A percentile compares a stretch with the other conserved stretches of the same genome.
Evolutionary conservation across 2,888 invertebrate species (phyloP).

Genomic region (Urechis unicinctus): DNA sequence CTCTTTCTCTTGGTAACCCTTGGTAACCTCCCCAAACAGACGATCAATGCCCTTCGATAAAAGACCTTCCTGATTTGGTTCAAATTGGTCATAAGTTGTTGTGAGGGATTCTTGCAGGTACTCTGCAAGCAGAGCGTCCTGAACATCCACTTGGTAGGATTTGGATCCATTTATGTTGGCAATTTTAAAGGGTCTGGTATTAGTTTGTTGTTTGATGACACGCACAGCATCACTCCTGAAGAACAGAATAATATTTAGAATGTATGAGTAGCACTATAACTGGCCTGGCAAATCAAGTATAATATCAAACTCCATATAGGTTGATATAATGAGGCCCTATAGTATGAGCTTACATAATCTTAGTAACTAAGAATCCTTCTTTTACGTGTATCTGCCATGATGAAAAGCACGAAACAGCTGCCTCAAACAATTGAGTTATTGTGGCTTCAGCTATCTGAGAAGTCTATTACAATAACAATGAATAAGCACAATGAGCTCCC

Average conservation of each 20-base stretch:
- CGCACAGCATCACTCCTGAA: slow-evolving; percentile 69
- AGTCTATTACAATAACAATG: no score
- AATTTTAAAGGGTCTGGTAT: slow-evolving; percentile 74
- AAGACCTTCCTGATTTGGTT: slow-evolving; percentile 68
- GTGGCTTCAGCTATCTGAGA: no score
- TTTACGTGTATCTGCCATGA: no score
- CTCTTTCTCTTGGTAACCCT: slow-evolving; percentile 81
- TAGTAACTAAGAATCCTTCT: no score
- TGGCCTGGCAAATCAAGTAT: neutral
- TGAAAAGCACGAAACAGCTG: no score
- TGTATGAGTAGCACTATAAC: neutral
- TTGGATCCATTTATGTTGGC: neutral
- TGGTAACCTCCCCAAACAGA: slow-evolving; percentile 71
- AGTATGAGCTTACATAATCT: slow-evolving; percentile 1
- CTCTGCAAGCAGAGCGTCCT: slow-evolving; percentile 65
- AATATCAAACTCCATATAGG: neutral
- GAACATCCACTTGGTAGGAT: slow-evolving; percentile 1
- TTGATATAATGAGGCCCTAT: neutral
- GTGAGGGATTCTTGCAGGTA: slow-evolving; percentile 65
- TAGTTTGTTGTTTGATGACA: slow-evolving; percentile 70
- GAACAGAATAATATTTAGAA: slow-evolving; percentile 5
- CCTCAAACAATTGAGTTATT: no score
- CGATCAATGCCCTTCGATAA: slow-evolving; percentile 79
- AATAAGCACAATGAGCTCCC: no score
- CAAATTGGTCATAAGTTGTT: slow-evolving; percentile 75